A percentile compares a stretch with the other conserved stretches of the same genome.
Evolutionary conservation across 2,113 vertebrate species (phyloP).

Genomic region (Hydrochoerus hydrochaeris): DNA sequence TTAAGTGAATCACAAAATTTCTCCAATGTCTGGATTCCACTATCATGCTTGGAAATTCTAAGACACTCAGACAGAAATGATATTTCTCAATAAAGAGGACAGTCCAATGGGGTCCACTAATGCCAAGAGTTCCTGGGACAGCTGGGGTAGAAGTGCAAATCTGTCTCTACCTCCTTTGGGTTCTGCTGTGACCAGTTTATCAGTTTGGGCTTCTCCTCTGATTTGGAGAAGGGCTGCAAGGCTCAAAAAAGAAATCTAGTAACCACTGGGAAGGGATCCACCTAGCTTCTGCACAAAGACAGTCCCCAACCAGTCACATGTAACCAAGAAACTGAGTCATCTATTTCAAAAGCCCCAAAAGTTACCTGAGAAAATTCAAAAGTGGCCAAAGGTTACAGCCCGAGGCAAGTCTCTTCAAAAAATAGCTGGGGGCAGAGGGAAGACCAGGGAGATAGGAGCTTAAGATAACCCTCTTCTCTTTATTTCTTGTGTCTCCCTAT

Average conservation of each 20-base stretch:
- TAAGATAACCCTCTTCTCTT: no score
- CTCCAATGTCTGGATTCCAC: neutral
- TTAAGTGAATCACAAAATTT: neutral
- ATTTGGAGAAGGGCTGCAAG: neutral
- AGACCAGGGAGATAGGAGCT: neutral
- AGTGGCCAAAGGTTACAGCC: neutral
- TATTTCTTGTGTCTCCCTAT: neutral
- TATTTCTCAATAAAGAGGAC: neutral
- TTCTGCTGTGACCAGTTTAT: neutral
- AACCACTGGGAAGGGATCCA: neutral
- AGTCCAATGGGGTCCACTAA: neutral
- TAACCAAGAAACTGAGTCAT: conserved; percentile 2
- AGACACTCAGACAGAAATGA: neutral
- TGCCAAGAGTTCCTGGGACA: neutral
- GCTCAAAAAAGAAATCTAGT: neutral
- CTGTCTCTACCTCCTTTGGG: neutral
- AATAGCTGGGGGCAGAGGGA: neutral
- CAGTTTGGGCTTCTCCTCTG: neutral
- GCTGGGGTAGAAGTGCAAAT: neutral
- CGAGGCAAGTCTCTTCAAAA: conserved; percentile 9
- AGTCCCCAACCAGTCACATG: neutral
- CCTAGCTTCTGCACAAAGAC: neutral
- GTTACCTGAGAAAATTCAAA: conserved; percentile 22
- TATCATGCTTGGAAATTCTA: neutral
- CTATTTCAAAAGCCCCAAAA: neutral